Evolutionary conservation across 2,797 vertebrate species (phyloP).

Genomic region (Phrynocephalus forsythii): DNA sequence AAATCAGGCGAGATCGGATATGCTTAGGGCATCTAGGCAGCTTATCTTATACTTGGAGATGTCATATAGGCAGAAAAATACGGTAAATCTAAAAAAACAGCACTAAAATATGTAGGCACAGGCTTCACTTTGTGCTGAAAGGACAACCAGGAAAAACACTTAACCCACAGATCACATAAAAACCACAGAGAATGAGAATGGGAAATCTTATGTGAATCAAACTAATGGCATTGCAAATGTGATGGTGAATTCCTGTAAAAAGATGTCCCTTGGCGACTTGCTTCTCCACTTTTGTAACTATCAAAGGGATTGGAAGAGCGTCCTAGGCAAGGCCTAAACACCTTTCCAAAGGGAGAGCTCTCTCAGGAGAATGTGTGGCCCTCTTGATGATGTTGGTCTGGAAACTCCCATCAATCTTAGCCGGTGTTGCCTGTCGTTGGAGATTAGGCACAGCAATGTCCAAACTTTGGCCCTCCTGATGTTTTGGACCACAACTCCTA

Average conservation of each 20-base stretch:
- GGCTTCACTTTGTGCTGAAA: neutral
- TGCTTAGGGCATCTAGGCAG: no score
- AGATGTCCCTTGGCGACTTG: neutral
- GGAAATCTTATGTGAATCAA: neutral
- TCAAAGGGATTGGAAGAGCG: neutral
- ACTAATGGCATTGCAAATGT: neutral
- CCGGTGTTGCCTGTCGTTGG: neutral
- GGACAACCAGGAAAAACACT: neutral
- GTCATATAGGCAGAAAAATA: no score
- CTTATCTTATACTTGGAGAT: no score
- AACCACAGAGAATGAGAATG: neutral
- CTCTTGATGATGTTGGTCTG: neutral
- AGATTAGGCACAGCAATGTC: neutral
- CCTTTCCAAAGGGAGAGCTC: neutral
- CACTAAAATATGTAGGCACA: neutral
- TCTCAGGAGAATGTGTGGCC: neutral
- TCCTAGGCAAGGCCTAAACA: neutral
- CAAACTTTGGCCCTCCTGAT: no score
- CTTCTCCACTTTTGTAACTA: neutral
- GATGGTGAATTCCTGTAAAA: neutral
- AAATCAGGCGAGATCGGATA: no score
- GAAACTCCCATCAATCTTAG: neutral
- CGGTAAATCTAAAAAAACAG: neutral
- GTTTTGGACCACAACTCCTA: no score
- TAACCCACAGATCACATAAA: neutral